Conservation (phyloP, 2,888 invertebrate species). For the Cecidostiba fungosa region DNA sequence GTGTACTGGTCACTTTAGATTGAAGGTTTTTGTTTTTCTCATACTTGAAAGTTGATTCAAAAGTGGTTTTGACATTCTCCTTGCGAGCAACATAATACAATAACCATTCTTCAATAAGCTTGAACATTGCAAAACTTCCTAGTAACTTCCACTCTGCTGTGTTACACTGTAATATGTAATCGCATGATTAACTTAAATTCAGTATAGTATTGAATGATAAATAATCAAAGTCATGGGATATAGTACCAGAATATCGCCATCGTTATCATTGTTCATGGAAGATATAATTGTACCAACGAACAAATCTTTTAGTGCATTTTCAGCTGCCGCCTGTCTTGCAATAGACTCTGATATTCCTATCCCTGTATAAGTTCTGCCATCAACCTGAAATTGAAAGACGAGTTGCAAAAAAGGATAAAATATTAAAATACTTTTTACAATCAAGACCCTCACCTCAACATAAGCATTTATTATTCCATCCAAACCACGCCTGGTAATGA, state of each 20-base stretch:
- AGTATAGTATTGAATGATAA: background rate
- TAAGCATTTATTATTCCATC: conserved; percentile 12
- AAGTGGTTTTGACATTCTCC: background rate
- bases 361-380: conserved; percentile 24
- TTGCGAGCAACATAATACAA: conserved; percentile 16
- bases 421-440: background rate
- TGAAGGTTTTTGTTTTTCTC: background rate
- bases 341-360: conserved; percentile 16
- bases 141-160: conserved; percentile 32
- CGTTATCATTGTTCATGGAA: background rate
- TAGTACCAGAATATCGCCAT: conserved; percentile 12
- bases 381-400: background rate
- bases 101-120: conserved; percentile 43
- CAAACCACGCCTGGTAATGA: background rate
- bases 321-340: conserved; percentile 34
- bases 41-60: background rate
- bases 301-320: conserved; percentile 41
- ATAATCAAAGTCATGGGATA: background rate
- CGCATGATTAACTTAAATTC: background rate
- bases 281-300: conserved; percentile 31
- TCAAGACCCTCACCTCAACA: conserved; percentile 1
- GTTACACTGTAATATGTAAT: conserved; percentile 26
- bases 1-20: background rate
- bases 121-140: conserved; percentile 45
- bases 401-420: background rate